These are phyloP conservation scores for Poecilobothrus nobilitatus DNA, from an alignment of 2,888 invertebrate species.

Conservation along the genomic window DNA sequence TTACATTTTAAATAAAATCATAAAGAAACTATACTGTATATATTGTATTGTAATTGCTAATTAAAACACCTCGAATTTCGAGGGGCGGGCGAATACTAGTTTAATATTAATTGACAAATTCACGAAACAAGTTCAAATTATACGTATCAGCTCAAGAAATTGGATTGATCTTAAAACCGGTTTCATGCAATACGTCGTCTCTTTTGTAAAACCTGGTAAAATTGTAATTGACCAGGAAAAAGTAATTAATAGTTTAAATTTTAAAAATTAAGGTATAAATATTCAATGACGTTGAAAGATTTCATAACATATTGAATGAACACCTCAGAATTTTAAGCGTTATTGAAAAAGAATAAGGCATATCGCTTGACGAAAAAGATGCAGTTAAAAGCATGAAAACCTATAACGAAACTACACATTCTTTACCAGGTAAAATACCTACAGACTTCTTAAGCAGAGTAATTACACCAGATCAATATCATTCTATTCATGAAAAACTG, in stretches of 20 bases:
- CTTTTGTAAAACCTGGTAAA: constrained; percentile 15
- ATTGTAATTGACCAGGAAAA: neutral
- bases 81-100: too few relatives aligned
- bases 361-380: constrained; percentile 10
- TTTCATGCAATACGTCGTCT: too few relatives aligned
- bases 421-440: constrained; percentile 8
- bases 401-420: constrained; percentile 10
- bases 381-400: neutral
- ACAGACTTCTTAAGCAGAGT: constrained; percentile 11
- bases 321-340: neutral
- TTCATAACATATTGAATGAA: neutral
- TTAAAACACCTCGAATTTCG: too few relatives aligned
- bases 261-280: neutral
- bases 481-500: constrained; percentile 10
- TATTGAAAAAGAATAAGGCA: constrained; percentile 9
- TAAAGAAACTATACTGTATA: too few relatives aligned
- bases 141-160: constrained; percentile 13
- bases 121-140: constrained; percentile 15
- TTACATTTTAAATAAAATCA: too few relatives aligned
- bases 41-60: too few relatives aligned
- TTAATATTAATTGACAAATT: constrained; percentile 16
- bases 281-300: neutral
- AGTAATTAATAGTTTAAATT: neutral
- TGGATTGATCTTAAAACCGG: constrained; percentile 13
- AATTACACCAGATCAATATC: constrained; percentile 3